Evolutionary conservation across 2,797 vertebrate genomes (phyloP), one percentile per base, ranked within the genome.

Genomic region (Cheirogaleus major): DNA sequence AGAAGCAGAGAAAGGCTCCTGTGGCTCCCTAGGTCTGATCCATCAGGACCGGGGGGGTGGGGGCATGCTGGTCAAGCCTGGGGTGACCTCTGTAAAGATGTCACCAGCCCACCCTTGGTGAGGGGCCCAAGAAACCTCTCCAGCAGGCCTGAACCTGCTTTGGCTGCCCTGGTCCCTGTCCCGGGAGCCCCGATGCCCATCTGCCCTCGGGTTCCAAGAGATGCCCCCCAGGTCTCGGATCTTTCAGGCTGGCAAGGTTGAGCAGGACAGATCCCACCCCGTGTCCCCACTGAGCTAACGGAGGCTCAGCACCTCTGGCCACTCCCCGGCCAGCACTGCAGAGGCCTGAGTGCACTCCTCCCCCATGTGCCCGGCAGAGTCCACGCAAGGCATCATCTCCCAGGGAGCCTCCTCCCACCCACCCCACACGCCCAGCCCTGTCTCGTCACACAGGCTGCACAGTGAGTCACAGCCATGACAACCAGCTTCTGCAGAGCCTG

Each of bases 351-450:
- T 25, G 59, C 18, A 1, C 59, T 10, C 18, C 35, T 50, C 61
- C 23, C 23, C 22, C 55, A 1, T 1, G 1, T 7, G 15, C 70
- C 81, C 23, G 0, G 13, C 5, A 0, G 22, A 38, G 12, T 18
- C 20, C 3, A 12, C 67, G 41, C 4, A 4, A 43, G 43, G 25
- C 27, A 17, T 43, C 45, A 2, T 22, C 70, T 5, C 63, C 55
- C 80, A 1, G 67, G 67, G 23, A 38, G 30, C 2, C 18, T 23
- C 45, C 75, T 27, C 27, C 13, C 61, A 52, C n/a, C 15, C 65
- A 17, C 43, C 65, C 20, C 20, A 4, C 17, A 12, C 43, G 15
- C 48, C 73, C 22, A 11, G 17, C 15, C 13, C 67, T 14, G 32
- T 35, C 63, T n/a, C 9, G 63, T 12, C 27, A 41, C 45, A 18